Evolutionary conservation across 2,888 invertebrate genomes (phyloP).

Genomic region (Ectropis crepuscularia): DNA sequence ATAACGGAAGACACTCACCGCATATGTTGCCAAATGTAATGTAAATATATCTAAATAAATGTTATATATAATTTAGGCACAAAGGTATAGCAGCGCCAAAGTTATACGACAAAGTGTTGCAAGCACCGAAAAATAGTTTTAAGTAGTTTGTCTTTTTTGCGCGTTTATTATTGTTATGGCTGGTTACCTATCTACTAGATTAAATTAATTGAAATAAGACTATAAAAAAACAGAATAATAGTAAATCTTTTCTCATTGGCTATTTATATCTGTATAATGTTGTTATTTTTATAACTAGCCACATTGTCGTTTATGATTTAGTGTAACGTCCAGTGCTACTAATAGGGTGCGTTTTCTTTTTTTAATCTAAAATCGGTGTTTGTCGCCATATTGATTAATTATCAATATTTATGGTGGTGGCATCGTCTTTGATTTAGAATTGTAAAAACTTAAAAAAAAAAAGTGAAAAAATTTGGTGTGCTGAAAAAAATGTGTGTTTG

Average conservation of each 20-base stretch:
- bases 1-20: constrained; percentile 18
- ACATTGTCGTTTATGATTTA: not conserved
- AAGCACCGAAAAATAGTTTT: constrained; percentile 24
- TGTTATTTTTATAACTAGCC: too few relatives aligned
- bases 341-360: constrained; percentile 1
- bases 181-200: not conserved
- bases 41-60: constrained; percentile 15
- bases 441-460: too few relatives aligned
- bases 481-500: too few relatives aligned
- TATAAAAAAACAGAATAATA: too few relatives aligned
- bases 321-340: constrained; percentile 59
- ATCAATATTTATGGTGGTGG: too few relatives aligned
- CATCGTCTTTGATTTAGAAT: too few relatives aligned
- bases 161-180: not conserved
- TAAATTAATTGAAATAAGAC: too few relatives aligned
- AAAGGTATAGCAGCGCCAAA: constrained; percentile 23
- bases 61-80: constrained; percentile 17
- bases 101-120: constrained; percentile 16
- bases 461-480: too few relatives aligned
- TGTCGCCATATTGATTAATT: too few relatives aligned
- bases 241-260: too few relatives aligned
- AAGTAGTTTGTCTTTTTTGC: constrained; percentile 8
- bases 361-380: too few relatives aligned
- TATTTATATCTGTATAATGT: too few relatives aligned
- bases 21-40: constrained; percentile 27